Evolutionary conservation across 2,113 vertebrate genomes (phyloP).

Genomic region (Rhynchopsitta pachyrhyncha): DNA sequence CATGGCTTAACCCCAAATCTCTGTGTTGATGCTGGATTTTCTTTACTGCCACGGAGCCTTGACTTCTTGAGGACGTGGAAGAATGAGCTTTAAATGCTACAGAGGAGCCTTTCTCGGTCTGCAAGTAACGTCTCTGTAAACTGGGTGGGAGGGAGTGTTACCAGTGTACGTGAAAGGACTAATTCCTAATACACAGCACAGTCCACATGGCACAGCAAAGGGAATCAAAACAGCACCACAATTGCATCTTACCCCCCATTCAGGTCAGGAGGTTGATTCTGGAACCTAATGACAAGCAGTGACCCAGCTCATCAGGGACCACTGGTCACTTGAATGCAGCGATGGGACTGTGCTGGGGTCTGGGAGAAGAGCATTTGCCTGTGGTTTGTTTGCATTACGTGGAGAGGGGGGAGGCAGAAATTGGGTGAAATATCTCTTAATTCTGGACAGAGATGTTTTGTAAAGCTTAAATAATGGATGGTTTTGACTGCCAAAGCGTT

Average conservation of each 20-base stretch:
- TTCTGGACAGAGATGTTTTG: background rate
- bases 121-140: background rate
- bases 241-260: rapidly evolving
- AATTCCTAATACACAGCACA: background rate
- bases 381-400: background rate
- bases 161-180: rapidly evolving
- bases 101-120: background rate
- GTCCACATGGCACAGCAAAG: rapidly evolving
- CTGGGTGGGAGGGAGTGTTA: background rate
- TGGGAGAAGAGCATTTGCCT: background rate
- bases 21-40: background rate
- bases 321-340: rapidly evolving
- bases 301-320: background rate
- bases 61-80: background rate
- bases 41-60: background rate
- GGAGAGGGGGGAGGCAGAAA: background rate
- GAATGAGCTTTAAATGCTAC: background rate
- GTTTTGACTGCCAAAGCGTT: rapidly evolving
- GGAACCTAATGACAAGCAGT: background rate
- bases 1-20: constrained; percentile 38
- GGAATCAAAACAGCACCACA: background rate
- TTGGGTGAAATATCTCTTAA: background rate
- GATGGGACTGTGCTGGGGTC: background rate
- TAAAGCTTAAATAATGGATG: background rate
- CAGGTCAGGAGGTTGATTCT: background rate